These are phyloP conservation scores for Drosophila diplacantha DNA, from an alignment of 2,888 invertebrate species.

Conservation along the genomic window DNA sequence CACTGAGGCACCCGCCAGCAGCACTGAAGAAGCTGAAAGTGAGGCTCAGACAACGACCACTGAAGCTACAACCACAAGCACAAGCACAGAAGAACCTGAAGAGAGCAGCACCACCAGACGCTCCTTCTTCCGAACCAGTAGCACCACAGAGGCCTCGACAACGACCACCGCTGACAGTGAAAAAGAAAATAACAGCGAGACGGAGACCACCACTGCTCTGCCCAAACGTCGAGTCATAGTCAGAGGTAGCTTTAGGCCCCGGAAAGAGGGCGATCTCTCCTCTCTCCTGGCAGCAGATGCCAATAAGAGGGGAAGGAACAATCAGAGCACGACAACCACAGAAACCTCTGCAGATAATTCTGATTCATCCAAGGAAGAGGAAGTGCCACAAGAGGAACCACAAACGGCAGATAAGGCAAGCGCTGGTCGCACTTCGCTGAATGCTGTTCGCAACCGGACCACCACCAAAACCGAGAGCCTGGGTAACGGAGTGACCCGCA, in stretches of 20 bases:
- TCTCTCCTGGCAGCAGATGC: constrained; percentile 64
- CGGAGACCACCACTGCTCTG: constrained; percentile 28
- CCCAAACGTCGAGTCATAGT: constrained; percentile 44
- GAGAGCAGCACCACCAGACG: constrained; percentile 24
- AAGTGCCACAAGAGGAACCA: not conserved
- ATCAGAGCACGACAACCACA: constrained; percentile 6
- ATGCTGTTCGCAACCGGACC: constrained; percentile 46
- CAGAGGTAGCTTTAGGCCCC: constrained; percentile 65
- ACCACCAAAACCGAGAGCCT: constrained; percentile 48
- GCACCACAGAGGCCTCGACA: constrained; percentile 17
- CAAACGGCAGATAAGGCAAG: not conserved
- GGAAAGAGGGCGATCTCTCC: constrained; percentile 60
- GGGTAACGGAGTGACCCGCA: constrained; percentile 53
- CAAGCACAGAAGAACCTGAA: not conserved
- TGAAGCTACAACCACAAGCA: constrained; percentile 4
- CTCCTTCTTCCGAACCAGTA: constrained; percentile 24
- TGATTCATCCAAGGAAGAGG: constrained; percentile 1
- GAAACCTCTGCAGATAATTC: not conserved
- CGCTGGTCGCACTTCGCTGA: constrained; percentile 17
- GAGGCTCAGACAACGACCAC: not conserved
- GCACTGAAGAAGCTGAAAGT: not conserved
- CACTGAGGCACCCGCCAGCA: not conserved
- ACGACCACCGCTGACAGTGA: constrained; percentile 1
- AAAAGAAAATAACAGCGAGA: constrained; percentile 6
- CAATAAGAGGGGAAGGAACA: constrained; percentile 42